Evolutionary conservation across 2,888 invertebrate species (phyloP), one percentile per base, ranked within the genome.

Genomic region (Diachrysia chrysitis): DNA sequence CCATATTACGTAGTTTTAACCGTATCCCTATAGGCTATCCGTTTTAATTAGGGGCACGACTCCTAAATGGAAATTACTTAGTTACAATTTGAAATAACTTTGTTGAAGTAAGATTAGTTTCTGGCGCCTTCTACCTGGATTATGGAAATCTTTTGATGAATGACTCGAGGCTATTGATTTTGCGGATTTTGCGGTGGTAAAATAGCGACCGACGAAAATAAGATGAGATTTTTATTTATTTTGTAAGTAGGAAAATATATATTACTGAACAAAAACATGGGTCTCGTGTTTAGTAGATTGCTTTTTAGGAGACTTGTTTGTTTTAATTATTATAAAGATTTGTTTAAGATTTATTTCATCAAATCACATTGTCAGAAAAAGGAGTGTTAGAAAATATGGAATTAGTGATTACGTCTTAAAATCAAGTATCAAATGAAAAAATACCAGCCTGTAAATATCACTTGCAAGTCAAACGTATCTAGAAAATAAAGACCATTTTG

Each of bases 21-120:
- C 42, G 19, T 55, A 35, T 73, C 80, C 71, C 78, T 42, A 56
- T 51, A 66, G 80, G 62, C 69, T 23, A 76, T 78, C 78, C 57
- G 60, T 80, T 78, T 80, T 80, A 75, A 80, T 80, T 78, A 79
- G 75, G 73, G 64, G 51, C 61, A 79, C 51, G 60, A 65, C 69
- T 64, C 68, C 67, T 74, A 74, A 79, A 71, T 74, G 71, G 68
- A 66, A 74, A 78, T 76, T 74, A 69, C 67, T 68, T 57, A 68
- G 75, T 64, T 62, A 72, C 68, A 69, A 75, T 79, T 77, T 70
- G 56, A 68, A 70, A 69, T 66, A 75, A 76, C 69, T 71, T 78
- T 9, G 29, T 25, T 59, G 66, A 70, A 69, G 63, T 60, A 72
- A 72, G 73, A 75, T 78, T 72, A 76, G 76, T 78, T 78, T 72